Evolutionary conservation across 2,888 invertebrate species (phyloP).

Genomic region (Cerastoderma edule): DNA sequence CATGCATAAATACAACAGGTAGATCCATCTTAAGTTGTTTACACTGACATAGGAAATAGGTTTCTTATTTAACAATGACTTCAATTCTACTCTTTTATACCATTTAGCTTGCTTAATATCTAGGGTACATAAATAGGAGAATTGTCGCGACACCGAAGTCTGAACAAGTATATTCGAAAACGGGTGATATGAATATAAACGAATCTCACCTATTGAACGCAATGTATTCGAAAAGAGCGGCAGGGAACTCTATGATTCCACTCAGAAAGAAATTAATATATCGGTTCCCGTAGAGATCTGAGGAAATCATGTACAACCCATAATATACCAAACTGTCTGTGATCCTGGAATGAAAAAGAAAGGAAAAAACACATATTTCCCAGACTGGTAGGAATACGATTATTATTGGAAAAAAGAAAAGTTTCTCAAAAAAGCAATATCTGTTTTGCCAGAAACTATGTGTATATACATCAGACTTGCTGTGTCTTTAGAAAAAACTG

Average conservation of each 20-base stretch:
- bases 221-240: slow-evolving; percentile 60
- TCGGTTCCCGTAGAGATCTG: slow-evolving; percentile 72
- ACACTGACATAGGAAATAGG: too few relatives aligned
- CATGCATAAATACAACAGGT: too few relatives aligned
- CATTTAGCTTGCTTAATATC: background rate
- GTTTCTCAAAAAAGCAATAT: too few relatives aligned
- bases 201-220: slow-evolving; percentile 61
- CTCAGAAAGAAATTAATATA: slow-evolving; percentile 75
- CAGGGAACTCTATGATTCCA: slow-evolving; percentile 73
- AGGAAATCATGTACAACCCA: slow-evolving; percentile 73
- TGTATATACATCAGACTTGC: too few relatives aligned
- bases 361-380: background rate
- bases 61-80: too few relatives aligned
- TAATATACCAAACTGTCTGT: slow-evolving; percentile 74
- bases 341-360: slow-evolving; percentile 61
- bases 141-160: background rate
- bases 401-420: too few relatives aligned
- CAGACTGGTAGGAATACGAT: background rate
- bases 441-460: too few relatives aligned
- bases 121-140: background rate
- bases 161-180: background rate
- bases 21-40: too few relatives aligned
- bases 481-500: too few relatives aligned
- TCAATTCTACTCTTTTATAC: background rate
- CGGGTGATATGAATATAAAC: too few relatives aligned